Conservation (phyloP, 2,797 vertebrate species). For the Hipposideros larvatus region DNA sequence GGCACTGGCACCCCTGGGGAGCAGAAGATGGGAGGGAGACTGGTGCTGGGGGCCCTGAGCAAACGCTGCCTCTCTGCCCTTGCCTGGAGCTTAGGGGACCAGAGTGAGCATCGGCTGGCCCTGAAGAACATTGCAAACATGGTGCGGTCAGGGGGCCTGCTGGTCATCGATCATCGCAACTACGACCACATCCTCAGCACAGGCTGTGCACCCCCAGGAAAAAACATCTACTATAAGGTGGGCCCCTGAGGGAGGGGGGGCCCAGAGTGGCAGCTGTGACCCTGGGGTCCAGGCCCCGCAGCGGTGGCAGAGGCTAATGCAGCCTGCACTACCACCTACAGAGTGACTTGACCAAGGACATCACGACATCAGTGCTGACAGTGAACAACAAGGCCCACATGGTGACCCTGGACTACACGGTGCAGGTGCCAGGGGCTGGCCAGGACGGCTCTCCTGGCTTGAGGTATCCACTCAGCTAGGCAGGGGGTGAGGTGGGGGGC, state of each 20-base stretch:
- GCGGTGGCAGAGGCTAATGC: background rate
- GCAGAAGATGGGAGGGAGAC: background rate
- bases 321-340: constrained; percentile 78
- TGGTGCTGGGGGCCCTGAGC: background rate
- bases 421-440: constrained; percentile 90
- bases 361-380: constrained; percentile 96
- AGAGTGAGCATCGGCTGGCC: constrained; percentile 96
- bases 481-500: accelerated
- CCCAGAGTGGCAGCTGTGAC: background rate
- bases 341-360: constrained; percentile 97
- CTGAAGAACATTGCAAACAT: constrained; percentile 96
- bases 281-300: background rate
- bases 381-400: constrained; percentile 97
- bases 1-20: background rate
- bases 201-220: constrained; percentile 94
- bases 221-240: constrained; percentile 99
- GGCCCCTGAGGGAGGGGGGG: background rate
- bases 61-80: constrained; percentile 27
- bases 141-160: constrained; percentile 95
- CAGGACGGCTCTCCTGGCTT: constrained; percentile 88
- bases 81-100: constrained; percentile 92
- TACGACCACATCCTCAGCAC: constrained; percentile 98
- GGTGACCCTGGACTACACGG: constrained; percentile 98
- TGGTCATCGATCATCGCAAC: constrained; percentile 98
- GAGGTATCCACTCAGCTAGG: constrained; percentile 89